Percentiles rank a stretch among this genome's conserved stretches.
Conservation (phyloP, 2,888 invertebrate species). For the Athripsodes cinereus region DNA sequence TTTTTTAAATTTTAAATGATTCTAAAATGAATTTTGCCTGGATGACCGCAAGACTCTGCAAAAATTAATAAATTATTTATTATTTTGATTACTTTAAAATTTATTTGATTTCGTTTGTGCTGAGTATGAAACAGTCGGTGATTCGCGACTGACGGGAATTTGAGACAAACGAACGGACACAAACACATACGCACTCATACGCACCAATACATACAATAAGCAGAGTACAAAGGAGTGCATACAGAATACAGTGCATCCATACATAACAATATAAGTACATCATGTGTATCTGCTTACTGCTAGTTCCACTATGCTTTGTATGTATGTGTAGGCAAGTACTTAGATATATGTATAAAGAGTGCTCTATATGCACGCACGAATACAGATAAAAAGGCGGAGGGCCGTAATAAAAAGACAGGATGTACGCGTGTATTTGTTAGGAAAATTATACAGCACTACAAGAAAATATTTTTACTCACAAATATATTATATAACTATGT, state of each 20-base stretch:
- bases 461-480: no score
- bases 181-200: slow-evolving; percentile 3
- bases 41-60: no score
- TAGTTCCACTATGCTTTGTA: not conserved
- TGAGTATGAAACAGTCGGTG: not conserved
- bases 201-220: not conserved
- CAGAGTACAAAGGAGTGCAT: no score
- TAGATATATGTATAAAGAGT: not conserved
- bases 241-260: no score
- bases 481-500: no score
- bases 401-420: slow-evolving; percentile 2
- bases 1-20: no score
- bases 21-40: no score
- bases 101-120: no score
- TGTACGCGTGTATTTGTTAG: slow-evolving; percentile 1
- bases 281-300: not conserved
- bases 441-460: not conserved
- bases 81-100: no score
- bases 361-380: not conserved
- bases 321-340: not conserved
- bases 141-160: slow-evolving; percentile 11
- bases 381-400: not conserved
- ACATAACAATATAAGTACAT: no score
- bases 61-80: no score
- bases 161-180: slow-evolving; percentile 16